A percentile compares a stretch with the other conserved stretches of the same genome.
Evolutionary conservation across 2,113 vertebrate species (phyloP).

Genomic region (Corythaixoides concolor): DNA sequence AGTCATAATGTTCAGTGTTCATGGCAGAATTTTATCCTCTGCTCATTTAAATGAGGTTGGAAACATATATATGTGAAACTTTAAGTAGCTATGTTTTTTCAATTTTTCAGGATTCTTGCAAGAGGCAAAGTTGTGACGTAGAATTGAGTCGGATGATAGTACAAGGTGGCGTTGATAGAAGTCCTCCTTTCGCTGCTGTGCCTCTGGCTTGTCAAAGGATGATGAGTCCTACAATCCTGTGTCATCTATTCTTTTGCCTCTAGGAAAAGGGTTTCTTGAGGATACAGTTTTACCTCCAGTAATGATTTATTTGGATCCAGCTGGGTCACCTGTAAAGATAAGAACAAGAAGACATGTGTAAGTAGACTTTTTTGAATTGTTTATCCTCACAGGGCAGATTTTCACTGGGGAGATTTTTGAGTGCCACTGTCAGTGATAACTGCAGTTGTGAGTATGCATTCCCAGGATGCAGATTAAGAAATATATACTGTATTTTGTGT

Average conservation of each 20-base stretch:
- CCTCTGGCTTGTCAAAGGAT: constrained; percentile 67
- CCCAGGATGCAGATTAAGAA: background rate
- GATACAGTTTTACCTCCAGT: constrained; percentile 95
- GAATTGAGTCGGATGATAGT: constrained; percentile 65
- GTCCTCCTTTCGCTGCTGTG: constrained; percentile 65
- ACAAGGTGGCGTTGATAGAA: constrained; percentile 65
- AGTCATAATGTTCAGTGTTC: constrained; percentile 66
- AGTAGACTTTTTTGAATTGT: background rate
- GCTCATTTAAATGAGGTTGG: constrained; percentile 67
- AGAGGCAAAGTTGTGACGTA: constrained; percentile 79
- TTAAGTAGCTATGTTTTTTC: constrained; percentile 78
- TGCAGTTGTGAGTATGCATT: background rate
- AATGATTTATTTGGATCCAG: constrained; percentile 90
- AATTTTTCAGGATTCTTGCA: constrained; percentile 73
- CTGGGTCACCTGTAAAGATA: constrained; percentile 88
- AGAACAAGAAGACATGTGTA: background rate
- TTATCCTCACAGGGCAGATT: background rate
- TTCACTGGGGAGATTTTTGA: background rate
- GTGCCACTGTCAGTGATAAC: background rate
- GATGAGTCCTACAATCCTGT: constrained; percentile 64
- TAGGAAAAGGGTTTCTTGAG: constrained; percentile 98
- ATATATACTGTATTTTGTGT: background rate
- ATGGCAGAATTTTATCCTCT: constrained; percentile 65
- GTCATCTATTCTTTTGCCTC: constrained; percentile 91
- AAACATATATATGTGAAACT: constrained; percentile 76